phyloP scores from a whole-genome alignment of 2,888 invertebrate species.

The Lucinisca nassula region DNA sequence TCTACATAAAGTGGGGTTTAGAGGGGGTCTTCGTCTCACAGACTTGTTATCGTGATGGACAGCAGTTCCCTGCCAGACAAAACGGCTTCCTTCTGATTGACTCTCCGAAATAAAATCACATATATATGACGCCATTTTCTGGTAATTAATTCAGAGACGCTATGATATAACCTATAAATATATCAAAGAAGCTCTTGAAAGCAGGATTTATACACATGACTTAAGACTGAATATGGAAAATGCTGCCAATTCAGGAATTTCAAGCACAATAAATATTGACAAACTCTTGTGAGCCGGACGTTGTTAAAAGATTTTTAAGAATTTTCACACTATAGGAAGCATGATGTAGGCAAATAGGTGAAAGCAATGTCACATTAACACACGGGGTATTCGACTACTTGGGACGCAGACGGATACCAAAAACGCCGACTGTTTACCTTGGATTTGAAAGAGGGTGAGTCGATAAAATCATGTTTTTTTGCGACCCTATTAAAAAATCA shows the following conservation, averaged over 20 bases:
- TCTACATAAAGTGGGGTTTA: too few relatives aligned
- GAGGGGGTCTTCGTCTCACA: too few relatives aligned
- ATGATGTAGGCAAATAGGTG: not conserved
- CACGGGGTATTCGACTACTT: too few relatives aligned
- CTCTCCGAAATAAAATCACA: too few relatives aligned
- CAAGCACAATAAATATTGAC: constrained; percentile 3
- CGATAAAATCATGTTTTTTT: too few relatives aligned
- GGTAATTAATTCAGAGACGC: not conserved
- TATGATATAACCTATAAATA: constrained; percentile 3
- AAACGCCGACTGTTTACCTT: too few relatives aligned
- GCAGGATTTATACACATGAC: constrained; percentile 1
- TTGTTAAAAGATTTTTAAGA: not conserved
- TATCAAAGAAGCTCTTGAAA: not conserved
- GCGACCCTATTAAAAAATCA: too few relatives aligned
- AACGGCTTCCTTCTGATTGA: too few relatives aligned
- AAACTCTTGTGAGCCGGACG: constrained; percentile 5
- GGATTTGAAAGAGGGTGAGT: too few relatives aligned
- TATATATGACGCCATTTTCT: not conserved
- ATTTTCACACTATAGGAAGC: not conserved
- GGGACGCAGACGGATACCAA: too few relatives aligned
- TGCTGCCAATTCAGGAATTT: not conserved
- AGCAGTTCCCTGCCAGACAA: too few relatives aligned
- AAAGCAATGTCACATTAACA: not conserved
- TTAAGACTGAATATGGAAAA: constrained; percentile 6
- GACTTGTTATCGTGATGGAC: too few relatives aligned